Base-by-base conservation (phyloP, 2,888 invertebrate genomes). In the Dromius quadrimaculatus region DNA sequence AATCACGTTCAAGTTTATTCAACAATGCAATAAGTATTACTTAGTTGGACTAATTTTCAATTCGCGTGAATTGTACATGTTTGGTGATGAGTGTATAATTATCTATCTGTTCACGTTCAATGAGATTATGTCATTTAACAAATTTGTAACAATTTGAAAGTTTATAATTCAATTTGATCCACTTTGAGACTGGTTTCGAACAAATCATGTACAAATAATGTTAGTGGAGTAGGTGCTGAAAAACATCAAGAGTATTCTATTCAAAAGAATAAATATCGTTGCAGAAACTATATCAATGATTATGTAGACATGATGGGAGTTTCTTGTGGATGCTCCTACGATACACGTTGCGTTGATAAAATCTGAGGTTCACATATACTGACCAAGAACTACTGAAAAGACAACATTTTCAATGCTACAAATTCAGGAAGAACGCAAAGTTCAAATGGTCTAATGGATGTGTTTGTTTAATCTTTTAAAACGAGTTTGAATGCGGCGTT, bases 121-220 rank as follows among this genome's bases (percentile, higher is more conserved):
- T 23, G 17, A 6, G 20, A 45, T 50, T 50, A 50, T 54, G 23
- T 54, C 23, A 54, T 54, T 54, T 28, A 54, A 28, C 15, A 54
- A 54, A 28, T 28, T 45, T 28, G 50, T 54, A 28, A 4, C 15
- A 13, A 9, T 13, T 8, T 8, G 5, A 54, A 54, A 54, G 17
- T 15, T 54, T 28, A n/a, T 28, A 50, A 54, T 54, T 28, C 13
- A 28, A 54, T 54, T 54, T 15, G 23, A 13, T 11, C 23, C n/a
- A n/a, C n/a, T n/a, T n/a, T n/a, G n/a, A n/a, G n/a, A n/a, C n/a
- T n/a, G n/a, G n/a, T n/a, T n/a, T n/a, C n/a, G n/a, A n/a, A n/a
- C n/a, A n/a, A n/a, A n/a, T n/a, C n/a, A n/a, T n/a, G n/a, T n/a
- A n/a, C n/a, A n/a, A n/a, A n/a, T n/a, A n/a, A n/a, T n/a, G n/a